Base-by-base conservation (phyloP, 2,113 vertebrate genomes). In the Mesoclemmys tuberculata region DNA sequence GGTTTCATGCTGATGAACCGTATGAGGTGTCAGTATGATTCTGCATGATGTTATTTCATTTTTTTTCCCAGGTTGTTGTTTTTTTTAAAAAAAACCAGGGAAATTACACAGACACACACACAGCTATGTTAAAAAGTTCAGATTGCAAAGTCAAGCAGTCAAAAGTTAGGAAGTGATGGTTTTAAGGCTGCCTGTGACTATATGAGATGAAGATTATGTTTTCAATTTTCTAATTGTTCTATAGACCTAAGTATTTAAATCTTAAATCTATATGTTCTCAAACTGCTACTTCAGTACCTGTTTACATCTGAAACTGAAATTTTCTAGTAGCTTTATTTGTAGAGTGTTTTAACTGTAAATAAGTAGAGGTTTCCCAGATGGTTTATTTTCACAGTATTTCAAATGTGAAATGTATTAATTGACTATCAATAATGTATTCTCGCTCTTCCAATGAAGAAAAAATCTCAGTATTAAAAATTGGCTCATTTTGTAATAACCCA, bases 291-390 rank as follows among this genome's bases (percentile, higher is more conserved):
- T 92, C 51, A 79, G 4, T 84, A 4, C 90, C 14, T 81, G 14
- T 89, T 61, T 91, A 11, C 5, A 61, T 90, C 91, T 92, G 74
- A 31, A 79, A 87, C 27, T 61, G n/a, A 90, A 85, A 1, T 87
- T 93, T 97, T 75, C 58, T 85, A 55, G 49, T 49, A 78, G 83
- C 85, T 93, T 95, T 95, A 80, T 94, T 96, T 93, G 82, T 61
- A 96, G 54, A 93, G 87, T 21, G 77, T 93, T 95, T 93, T 41
- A 89, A 81, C 79, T 81, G 90, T 94, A 96, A 97, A 94, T 88
- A 91, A 88, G 2, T 2, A 93, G 27, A 85, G 44, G 44, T 77
- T 96, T 95, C 90, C 95, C 84, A 96, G 58, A 83, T 41, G 84
- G 1, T 35, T 12, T 71, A 35, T 46, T 79, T 55, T 29, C 41